Evolutionary conservation across 2,113 vertebrate genomes (phyloP).

Genomic region (Sminthopsis crassicaudata): DNA sequence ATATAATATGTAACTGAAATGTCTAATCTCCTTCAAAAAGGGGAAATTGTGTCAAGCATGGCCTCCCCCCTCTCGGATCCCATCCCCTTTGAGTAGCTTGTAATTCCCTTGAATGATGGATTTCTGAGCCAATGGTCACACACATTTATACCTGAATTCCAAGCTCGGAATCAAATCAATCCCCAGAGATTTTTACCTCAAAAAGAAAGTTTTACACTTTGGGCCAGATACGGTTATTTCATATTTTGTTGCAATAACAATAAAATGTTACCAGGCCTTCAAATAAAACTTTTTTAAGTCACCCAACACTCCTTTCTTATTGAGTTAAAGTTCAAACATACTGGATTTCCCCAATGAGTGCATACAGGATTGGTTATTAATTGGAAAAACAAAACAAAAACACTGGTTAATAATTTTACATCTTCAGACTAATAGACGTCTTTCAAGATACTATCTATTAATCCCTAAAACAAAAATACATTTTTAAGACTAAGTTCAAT

Average conservation of each 20-base stretch:
- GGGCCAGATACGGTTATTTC: not conserved
- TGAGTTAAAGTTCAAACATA: not conserved
- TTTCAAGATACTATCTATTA: no score
- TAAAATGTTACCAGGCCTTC: not conserved
- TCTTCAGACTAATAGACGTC: no score
- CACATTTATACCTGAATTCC: not conserved
- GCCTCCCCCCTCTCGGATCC: no score
- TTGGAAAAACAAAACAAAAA: no score
- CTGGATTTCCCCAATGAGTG: no score
- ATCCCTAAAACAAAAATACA: not conserved
- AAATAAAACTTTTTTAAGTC: not conserved
- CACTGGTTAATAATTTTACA: no score
- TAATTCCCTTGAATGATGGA: no score
- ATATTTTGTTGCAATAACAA: not conserved
- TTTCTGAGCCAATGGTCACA: no score
- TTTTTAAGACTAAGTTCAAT: not conserved
- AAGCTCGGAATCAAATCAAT: not conserved
- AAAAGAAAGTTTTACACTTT: not conserved
- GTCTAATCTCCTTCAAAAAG: not conserved
- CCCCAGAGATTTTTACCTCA: not conserved
- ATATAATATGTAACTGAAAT: no score
- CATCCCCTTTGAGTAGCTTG: no score
- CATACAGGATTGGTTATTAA: no score
- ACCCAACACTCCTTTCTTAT: not conserved
- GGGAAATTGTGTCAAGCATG: not conserved